Base-by-base conservation (phyloP, 2,888 invertebrate genomes). In the Papilio protenor region DNA sequence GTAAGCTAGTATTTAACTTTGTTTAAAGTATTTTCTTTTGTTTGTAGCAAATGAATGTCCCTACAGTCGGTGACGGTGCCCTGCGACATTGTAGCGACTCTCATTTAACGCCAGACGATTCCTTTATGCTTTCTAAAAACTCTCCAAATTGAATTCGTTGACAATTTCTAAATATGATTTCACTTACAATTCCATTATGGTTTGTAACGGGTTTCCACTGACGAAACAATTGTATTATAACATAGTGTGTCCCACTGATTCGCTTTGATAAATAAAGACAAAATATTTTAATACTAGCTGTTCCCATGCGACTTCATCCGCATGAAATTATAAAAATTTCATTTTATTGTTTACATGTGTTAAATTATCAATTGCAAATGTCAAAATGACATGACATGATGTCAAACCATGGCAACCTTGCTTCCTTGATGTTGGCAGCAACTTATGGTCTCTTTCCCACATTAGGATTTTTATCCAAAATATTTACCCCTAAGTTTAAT, bases 111-210 rank as follows among this genome's bases (percentile, higher is more conserved):
- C 86, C 85, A 82, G 84, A 81, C 85, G 80, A 77, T 83, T 85
- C 83, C 83, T 88, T 86, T 87, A 85, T 88, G 88, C 89, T 90
- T 89, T 89, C 89, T 89, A 59, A 87, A 85, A 82, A 83, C 82
- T 81, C 78, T 78, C 77, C 80, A 84, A 84, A 85, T 85, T 85
- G 81, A 84, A 81, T 84, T 82, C 81, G 81, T 84, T 84, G 84
- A 85, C 84, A 86, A 83, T 87, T 88, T 87, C 86, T 86, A 85
- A 85, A 84, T 83, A 82, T 82, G 79, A 83, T 86, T 86, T 86
- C 85, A 85, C 86, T 85, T 83, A 79, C 82, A 80, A 80, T 84
- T 83, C 82, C 83, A 59, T 59, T 59, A 23, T 57, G 11, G 57
- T 59, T 59, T 59, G 4, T 1, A n/a, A 18, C 18, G 55, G 55